Evolutionary conservation across 2,888 invertebrate genomes (phyloP).

Genomic region (Pterostichus madidus): DNA sequence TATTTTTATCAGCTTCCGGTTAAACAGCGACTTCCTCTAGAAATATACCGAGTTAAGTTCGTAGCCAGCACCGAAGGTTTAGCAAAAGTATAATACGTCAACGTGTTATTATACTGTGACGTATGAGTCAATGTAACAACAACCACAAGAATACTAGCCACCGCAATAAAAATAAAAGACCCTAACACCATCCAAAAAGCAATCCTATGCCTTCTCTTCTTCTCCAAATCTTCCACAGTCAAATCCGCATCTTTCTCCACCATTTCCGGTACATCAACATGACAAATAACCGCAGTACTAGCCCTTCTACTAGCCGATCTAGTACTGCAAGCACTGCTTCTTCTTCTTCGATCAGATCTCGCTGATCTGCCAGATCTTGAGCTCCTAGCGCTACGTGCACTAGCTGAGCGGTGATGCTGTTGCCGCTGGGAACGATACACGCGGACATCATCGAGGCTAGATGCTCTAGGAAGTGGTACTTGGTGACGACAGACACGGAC

Average conservation of each 20-base stretch:
- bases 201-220: slow-evolving; percentile 72
- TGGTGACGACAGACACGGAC: slow-evolving; percentile 55
- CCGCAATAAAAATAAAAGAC: slow-evolving; percentile 86
- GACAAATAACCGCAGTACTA: not conserved
- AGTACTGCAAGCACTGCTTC: slow-evolving; percentile 23
- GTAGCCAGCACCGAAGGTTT: slow-evolving; percentile 47
- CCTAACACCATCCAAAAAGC: slow-evolving; percentile 84
- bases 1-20: too few relatives aligned
- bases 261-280: not conserved
- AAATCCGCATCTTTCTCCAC: not conserved
- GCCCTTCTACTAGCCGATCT: slow-evolving; percentile 9
- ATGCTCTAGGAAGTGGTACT: slow-evolving; percentile 54
- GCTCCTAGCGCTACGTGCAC: slow-evolving; percentile 70
- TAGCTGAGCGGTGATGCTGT: slow-evolving; percentile 76
- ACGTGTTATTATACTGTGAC: slow-evolving; percentile 69
- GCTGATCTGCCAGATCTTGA: not conserved
- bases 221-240: slow-evolving; percentile 5
- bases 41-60: slow-evolving; percentile 17
- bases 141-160: slow-evolving; percentile 87
- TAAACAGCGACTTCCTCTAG: slow-evolving; percentile 70
- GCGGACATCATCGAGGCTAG: slow-evolving; percentile 50
- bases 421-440: slow-evolving; percentile 4
- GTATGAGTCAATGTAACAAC: slow-evolving; percentile 84
- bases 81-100: slow-evolving; percentile 73
- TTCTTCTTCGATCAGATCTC: slow-evolving; percentile 13